Evolutionary conservation across 1,140 invertebrate species (phyloP).

Genomic region (Lordiphosa stackelbergi): DNA sequence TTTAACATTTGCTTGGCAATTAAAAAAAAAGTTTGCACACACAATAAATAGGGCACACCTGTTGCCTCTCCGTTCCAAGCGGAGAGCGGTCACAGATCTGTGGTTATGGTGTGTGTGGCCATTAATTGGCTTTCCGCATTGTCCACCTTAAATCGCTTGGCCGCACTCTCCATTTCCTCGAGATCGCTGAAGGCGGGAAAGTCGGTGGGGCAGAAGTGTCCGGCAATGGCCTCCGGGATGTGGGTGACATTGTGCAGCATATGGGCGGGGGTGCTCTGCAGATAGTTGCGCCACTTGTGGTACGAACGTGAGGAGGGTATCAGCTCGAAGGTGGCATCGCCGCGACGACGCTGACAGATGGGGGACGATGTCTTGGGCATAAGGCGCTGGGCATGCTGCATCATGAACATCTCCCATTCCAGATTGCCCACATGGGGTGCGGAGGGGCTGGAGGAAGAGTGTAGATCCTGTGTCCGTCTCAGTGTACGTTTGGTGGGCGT

Average conservation of each 20-base stretch:
- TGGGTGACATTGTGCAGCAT: conserved; percentile 66
- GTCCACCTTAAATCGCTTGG: conserved; percentile 64
- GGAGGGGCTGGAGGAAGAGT: background rate
- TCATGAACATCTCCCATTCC: conserved; percentile 74
- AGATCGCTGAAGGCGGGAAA: conserved; percentile 66
- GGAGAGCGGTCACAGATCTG: conserved; percentile 53
- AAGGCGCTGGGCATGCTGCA: conserved; percentile 52
- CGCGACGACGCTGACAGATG: conserved; percentile 29
- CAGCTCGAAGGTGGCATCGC: conserved; percentile 2
- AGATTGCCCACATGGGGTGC: conserved; percentile 36
- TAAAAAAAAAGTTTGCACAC: conserved; percentile 3
- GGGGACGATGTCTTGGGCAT: conserved; percentile 75
- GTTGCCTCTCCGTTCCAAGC: conserved; percentile 35
- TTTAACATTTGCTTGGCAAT: conserved; percentile 20
- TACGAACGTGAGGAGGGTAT: conserved; percentile 38
- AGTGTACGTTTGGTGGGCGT: conserved; percentile 33
- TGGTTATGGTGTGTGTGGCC: conserved; percentile 56
- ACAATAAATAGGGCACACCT: conserved; percentile 16
- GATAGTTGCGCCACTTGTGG: conserved; percentile 64
- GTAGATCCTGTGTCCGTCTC: conserved; percentile 54
- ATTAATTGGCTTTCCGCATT: conserved; percentile 27
- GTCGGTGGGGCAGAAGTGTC: conserved; percentile 59
- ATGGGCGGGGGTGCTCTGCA: conserved; percentile 62
- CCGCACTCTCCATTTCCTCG: conserved; percentile 65
- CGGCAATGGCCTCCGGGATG: conserved; percentile 71